phyloP scores from a whole-genome alignment of 2,113 vertebrate genomes.

The Hystrix cristata region DNA sequence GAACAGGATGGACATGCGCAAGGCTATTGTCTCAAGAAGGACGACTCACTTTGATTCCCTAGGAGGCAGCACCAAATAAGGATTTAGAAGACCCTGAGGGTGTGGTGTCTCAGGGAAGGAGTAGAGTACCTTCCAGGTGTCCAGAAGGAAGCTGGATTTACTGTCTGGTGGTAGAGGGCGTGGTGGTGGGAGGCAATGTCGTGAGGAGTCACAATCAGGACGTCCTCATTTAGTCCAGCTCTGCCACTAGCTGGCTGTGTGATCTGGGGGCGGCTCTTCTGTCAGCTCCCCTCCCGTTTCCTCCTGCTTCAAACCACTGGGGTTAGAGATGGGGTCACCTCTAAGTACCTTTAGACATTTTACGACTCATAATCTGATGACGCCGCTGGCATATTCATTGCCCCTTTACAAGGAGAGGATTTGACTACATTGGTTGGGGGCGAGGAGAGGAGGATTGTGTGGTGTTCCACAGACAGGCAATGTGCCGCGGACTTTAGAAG shows the following conservation, averaged over 20 bases:
- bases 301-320: not conserved
- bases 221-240: not conserved
- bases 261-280: not conserved
- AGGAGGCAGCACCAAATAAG: constrained; percentile 67
- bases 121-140: not conserved
- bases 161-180: not conserved
- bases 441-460: not conserved
- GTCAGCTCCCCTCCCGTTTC: not conserved
- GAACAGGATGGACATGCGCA: not conserved
- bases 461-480: not conserved
- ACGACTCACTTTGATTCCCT: constrained; percentile 37
- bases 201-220: not conserved
- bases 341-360: not conserved
- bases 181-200: not conserved
- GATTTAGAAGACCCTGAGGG: not conserved
- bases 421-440: not conserved
- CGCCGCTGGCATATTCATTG: not conserved
- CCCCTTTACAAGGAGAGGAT: constrained; percentile 8
- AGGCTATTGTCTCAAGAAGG: not conserved
- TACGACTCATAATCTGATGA: constrained; percentile 48
- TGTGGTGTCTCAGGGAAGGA: not conserved
- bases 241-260: not conserved
- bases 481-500: not conserved
- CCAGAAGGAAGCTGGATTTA: constrained; percentile 27
- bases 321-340: not conserved